Evolutionary conservation across 92 coral and sea anemone genomes (phyloP).

Genomic region (Epizoanthus ramosus): DNA sequence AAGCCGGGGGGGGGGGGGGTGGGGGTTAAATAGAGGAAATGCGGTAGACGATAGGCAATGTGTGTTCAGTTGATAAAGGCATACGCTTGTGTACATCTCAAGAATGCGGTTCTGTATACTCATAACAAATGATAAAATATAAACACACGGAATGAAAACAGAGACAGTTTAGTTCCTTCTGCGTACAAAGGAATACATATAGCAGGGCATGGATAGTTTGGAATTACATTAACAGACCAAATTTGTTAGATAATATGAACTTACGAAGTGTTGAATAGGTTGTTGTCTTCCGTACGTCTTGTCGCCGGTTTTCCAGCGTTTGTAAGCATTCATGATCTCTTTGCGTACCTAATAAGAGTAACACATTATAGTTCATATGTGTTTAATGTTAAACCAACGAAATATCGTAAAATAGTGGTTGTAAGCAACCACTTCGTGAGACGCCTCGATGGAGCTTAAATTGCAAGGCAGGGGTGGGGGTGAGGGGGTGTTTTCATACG

Average conservation of each 20-base stretch:
- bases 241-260: slow-evolving; percentile 9
- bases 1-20: too few relatives aligned
- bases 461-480: too few relatives aligned
- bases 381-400: neutral
- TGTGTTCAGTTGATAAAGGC: neutral
- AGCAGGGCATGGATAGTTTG: too few relatives aligned
- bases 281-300: slow-evolving; percentile 90
- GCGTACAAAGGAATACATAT: too few relatives aligned
- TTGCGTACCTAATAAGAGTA: slow-evolving; percentile 72
- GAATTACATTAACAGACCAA: neutral
- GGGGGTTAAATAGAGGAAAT: neutral
- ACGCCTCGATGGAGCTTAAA: too few relatives aligned
- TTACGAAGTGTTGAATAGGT: slow-evolving; percentile 85
- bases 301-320: slow-evolving; percentile 98
- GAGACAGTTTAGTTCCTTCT: too few relatives aligned
- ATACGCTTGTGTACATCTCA: neutral
- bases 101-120: too few relatives aligned
- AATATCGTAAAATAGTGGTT: neutral
- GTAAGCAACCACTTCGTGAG: neutral
- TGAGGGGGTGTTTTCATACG: too few relatives aligned
- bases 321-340: slow-evolving; percentile 91
- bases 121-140: too few relatives aligned
- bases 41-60: neutral
- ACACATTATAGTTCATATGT: neutral
- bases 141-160: too few relatives aligned